Evolutionary conservation across 2,113 vertebrate species (phyloP).

Genomic region (Calypte anna): DNA sequence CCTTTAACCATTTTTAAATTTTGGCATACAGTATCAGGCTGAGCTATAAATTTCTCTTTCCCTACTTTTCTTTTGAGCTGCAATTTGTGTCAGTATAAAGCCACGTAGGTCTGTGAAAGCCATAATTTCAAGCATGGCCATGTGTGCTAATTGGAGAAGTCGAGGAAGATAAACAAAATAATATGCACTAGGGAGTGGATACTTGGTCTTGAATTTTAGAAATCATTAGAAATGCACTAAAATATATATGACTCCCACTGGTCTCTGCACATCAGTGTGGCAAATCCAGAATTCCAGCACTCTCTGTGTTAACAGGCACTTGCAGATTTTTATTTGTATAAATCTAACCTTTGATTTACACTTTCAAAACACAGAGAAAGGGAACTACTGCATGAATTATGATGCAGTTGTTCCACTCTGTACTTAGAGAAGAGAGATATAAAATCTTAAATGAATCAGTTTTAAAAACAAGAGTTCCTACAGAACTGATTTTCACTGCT

Average conservation of each 20-base stretch:
- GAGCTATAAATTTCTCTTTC: constrained; percentile 27
- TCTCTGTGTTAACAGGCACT: constrained; percentile 8
- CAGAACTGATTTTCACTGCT: background rate
- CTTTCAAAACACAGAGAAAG: constrained; percentile 51
- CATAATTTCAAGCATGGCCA: constrained; percentile 29
- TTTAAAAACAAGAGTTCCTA: constrained; percentile 51
- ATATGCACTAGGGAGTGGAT: constrained; percentile 23
- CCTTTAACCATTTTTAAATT: constrained; percentile 50
- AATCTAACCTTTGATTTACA: constrained; percentile 52
- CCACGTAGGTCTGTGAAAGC: constrained; percentile 18
- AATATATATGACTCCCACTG: constrained; percentile 27
- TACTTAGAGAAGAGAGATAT: constrained; percentile 25
- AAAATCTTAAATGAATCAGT: constrained; percentile 48
- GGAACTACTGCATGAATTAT: constrained; percentile 20
- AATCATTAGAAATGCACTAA: constrained; percentile 5
- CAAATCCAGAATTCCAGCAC: constrained; percentile 52
- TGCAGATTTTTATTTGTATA: constrained; percentile 39
- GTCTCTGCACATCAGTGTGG: constrained; percentile 12
- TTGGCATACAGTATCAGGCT: background rate
- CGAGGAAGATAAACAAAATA: constrained; percentile 60
- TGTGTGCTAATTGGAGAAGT: constrained; percentile 47
- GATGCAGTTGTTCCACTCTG: constrained; percentile 20
- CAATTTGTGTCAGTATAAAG: constrained; percentile 48
- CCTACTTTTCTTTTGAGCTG: constrained; percentile 17
- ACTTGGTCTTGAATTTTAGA: constrained; percentile 18